phyloP scores from a whole-genome alignment of 2,888 invertebrate species.

The Tethea ocularis region DNA sequence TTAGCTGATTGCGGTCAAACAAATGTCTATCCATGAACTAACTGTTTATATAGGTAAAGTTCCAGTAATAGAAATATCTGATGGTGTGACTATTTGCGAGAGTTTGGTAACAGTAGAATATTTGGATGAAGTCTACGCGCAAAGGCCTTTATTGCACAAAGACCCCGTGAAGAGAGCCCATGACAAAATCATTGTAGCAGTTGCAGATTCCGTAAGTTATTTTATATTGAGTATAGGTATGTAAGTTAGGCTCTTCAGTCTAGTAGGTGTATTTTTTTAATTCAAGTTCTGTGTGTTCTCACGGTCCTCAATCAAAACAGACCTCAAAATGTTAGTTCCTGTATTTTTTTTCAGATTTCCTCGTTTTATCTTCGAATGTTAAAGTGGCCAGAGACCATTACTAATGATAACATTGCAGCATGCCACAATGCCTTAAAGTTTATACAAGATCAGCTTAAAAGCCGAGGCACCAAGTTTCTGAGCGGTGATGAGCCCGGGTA shows the following conservation, averaged over 20 bases:
- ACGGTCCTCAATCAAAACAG: no score
- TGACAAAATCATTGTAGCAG: slow-evolving; percentile 84
- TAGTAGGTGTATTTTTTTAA: no score
- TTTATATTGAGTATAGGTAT: background rate
- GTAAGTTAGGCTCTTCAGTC: no score
- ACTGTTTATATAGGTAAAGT: slow-evolving; percentile 75
- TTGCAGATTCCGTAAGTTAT: slow-evolving; percentile 9
- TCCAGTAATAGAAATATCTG: slow-evolving; percentile 86
- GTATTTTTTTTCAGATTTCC: background rate
- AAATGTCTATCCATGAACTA: no score
- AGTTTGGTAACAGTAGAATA: slow-evolving; percentile 88
- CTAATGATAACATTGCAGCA: slow-evolving; percentile 28
- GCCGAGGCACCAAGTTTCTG: slow-evolving; percentile 82
- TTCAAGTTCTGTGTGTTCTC: no score
- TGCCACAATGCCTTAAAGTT: slow-evolving; percentile 48
- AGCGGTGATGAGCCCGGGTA: slow-evolving; percentile 85
- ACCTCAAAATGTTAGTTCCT: no score
- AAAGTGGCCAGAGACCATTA: background rate
- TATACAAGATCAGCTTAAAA: slow-evolving; percentile 79
- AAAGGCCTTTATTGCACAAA: slow-evolving; percentile 82
- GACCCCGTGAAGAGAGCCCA: slow-evolving; percentile 85
- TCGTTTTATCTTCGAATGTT: background rate
- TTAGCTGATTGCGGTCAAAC: background rate
- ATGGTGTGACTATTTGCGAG: slow-evolving; percentile 85
- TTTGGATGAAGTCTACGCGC: slow-evolving; percentile 87